phyloP scores from a whole-genome alignment of 1,140 invertebrate species.

The Drosophila obscura region DNA sequence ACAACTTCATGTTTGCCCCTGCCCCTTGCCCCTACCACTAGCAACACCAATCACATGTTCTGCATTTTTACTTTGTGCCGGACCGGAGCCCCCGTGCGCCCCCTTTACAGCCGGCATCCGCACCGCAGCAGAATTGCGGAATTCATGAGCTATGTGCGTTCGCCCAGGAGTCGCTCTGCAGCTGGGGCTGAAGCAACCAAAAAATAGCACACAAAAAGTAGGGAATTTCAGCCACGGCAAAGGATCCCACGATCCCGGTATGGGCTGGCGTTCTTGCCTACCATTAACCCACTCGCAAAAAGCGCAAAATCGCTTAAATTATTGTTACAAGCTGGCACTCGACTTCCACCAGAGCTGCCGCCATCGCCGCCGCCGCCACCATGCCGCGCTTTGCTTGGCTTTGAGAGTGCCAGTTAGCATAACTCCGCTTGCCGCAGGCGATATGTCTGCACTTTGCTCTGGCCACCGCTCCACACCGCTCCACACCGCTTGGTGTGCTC shows the following conservation, averaged over 20 bases:
- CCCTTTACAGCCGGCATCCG: conserved; percentile 25
- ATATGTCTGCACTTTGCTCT: conserved; percentile 44
- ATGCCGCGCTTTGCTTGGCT: conserved; percentile 51
- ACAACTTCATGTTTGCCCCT: conserved; percentile 5
- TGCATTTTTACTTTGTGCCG: conserved; percentile 68
- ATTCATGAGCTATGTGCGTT: conserved; percentile 73
- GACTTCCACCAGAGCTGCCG: conserved; percentile 12
- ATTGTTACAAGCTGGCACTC: conserved; percentile 67
- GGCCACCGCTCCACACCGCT: conserved; percentile 4
- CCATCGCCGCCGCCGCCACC: conserved; percentile 7
- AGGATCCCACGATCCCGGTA: conserved; percentile 30
- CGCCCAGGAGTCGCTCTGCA: conserved; percentile 17
- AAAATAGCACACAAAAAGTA: conserved; percentile 23
- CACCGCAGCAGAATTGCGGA: conserved; percentile 49
- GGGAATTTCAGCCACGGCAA: conserved; percentile 62
- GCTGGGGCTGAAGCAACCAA: neutral
- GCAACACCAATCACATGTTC: conserved; percentile 57
- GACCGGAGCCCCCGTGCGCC: conserved; percentile 3
- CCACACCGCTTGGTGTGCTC: neutral
- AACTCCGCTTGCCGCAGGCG: conserved; percentile 64
- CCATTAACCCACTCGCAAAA: conserved; percentile 73
- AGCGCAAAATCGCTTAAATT: conserved; percentile 69
- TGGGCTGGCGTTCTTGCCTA: conserved; percentile 5
- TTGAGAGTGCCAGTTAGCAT: conserved; percentile 71
- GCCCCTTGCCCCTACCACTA: neutral